These are phyloP conservation scores for Murina feae DNA, from an alignment of 2,113 vertebrate genomes.

Conservation along the genomic window DNA sequence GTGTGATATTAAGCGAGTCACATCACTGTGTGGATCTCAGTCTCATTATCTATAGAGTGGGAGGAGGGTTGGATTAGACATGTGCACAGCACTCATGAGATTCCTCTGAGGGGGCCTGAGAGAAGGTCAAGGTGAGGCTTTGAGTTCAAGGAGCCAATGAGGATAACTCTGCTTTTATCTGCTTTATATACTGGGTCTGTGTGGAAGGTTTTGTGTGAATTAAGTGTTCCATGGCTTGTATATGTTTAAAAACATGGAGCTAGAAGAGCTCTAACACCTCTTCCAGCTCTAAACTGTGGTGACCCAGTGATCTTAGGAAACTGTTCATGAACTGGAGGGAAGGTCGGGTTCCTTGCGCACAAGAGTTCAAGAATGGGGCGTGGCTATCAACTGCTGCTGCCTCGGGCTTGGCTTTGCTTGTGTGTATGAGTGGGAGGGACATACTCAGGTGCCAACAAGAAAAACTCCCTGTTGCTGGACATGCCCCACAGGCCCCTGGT, in stretches of 20 bases:
- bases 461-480: neutral
- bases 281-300: neutral
- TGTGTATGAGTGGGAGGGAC: neutral
- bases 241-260: neutral
- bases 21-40: neutral
- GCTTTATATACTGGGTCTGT: neutral
- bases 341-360: neutral
- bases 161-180: neutral
- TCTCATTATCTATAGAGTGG: neutral
- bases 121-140: neutral
- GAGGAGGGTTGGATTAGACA: neutral
- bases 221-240: neutral
- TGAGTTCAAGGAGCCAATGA: neutral
- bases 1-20: neutral
- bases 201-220: neutral
- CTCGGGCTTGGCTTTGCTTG: neutral
- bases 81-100: neutral
- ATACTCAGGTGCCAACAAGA: neutral
- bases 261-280: neutral
- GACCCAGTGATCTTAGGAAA: neutral
- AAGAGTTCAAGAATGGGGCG: neutral
- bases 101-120: neutral
- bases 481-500: accelerated
- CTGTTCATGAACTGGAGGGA: neutral
- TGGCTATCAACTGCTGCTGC: neutral